These are phyloP conservation scores for Battus philenor DNA, from an alignment of 1,140 invertebrate species.

Conservation along the genomic window DNA sequence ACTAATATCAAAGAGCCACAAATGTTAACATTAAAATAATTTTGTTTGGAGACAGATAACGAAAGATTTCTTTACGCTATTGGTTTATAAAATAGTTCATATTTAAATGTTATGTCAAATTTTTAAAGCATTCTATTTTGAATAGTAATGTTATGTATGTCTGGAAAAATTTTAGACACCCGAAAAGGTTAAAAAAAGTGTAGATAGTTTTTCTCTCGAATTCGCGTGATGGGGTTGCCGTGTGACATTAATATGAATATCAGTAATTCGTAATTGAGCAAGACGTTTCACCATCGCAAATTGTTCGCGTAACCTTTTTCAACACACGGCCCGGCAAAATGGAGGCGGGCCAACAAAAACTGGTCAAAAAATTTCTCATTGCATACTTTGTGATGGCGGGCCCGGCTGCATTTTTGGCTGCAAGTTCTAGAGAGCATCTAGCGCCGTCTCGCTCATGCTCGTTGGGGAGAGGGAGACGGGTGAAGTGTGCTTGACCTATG, in stretches of 20 bases:
- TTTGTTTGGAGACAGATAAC: no score
- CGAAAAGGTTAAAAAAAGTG: no score
- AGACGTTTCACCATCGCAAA: slow-evolving; percentile 9
- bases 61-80: no score
- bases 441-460: slow-evolving; percentile 19
- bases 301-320: slow-evolving; percentile 12
- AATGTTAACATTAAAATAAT: no score
- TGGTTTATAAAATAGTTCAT: no score
- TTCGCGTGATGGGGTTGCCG: background rate
- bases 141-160: no score
- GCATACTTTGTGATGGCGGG: slow-evolving; percentile 29
- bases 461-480: slow-evolving; percentile 24
- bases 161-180: no score
- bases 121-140: no score
- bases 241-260: no score
- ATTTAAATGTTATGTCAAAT: no score
- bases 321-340: slow-evolving; percentile 13
- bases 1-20: no score
- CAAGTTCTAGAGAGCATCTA: slow-evolving; percentile 31
- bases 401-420: slow-evolving; percentile 49
- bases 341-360: slow-evolving; percentile 6
- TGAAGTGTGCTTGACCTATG: slow-evolving; percentile 54
- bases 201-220: no score
- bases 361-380: slow-evolving; percentile 35
- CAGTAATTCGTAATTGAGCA: slow-evolving; percentile 14